Base-by-base conservation (phyloP, 2,888 invertebrate species). In the Tetragonula carbonaria region DNA sequence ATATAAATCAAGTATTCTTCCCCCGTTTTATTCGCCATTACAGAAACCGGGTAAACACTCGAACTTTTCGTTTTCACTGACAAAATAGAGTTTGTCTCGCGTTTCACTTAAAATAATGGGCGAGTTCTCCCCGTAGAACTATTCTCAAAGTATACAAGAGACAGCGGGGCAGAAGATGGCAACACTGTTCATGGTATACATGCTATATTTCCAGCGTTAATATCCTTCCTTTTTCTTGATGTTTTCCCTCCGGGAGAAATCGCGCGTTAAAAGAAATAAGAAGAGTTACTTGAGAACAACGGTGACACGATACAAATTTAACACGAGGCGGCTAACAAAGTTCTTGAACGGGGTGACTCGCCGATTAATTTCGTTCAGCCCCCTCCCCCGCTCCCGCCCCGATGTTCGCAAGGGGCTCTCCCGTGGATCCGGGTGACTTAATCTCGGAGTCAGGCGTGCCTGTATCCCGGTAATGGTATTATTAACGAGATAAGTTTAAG, bases 401-500 rank as follows among this genome's bases (percentile, higher is more conserved):
- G 1, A 57, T 68, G 33, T 74, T 74, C 18, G 78, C 50, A 74
- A 78, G 55, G 0, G 4, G 13, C 79, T 72, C 65, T 66, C 50
- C 76, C 21, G 38, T 57, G 72, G 51, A 74, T 33, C 63, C 62
- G n/a, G 45, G 71, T 71, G 82, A 83, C 59, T 82, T 83, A 77
- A 83, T 83, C 72, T 63, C 57, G 72, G 11, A 53, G 23, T 55
- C 33, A 45, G 81, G 71, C 75, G 71, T 55, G 23, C 8, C 45
- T 45, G 45, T 77, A 71, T 78, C 28, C 21, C 51, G 33, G 74
- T 85, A 74, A 85, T 84, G 75, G 80, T 73, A 87, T 88, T 87
- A 88, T 87, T 86, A 87, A 87, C 87, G 87, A 86, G 84, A 77
- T 75, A 87, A 87, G 79, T 87, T 88, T 86, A 70, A 74, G 78